Evolutionary conservation across 2,797 vertebrate species (phyloP), one percentile per base, ranked within the genome.

Genomic region (Muscicapa striata): DNA sequence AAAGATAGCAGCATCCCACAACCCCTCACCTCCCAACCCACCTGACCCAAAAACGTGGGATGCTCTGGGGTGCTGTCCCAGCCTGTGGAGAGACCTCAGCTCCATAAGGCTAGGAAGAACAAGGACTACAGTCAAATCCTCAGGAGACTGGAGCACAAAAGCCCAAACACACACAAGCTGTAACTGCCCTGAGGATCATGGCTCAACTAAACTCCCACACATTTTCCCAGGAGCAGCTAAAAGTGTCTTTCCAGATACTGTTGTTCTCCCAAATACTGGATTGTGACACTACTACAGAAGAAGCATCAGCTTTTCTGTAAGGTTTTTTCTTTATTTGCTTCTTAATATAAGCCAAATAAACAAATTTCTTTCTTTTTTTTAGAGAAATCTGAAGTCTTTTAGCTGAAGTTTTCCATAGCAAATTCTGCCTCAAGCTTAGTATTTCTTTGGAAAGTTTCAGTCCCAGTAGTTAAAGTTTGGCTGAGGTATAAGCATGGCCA

Each of bases 391-490:
- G 72, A 94, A 89, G 18, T 38, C 38, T 75, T 90, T 88, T 24
- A 79, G 67, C 61, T 87, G 30, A 88, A 84, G 61, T 66, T 94
- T 95, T 94, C 85, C 84, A 82, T 58, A 59, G 9, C 45, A 63
- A 84, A 73, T 70, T 84, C 73, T 94, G 79, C 77, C 63, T 76
- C 59, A 61, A 85, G 87, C 85, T 92, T 38, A 74, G 6, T 67
- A 55, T 87, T 91, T 73, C 72, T 89, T 86, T 82, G 85, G 67
- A 93, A 94, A 87, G 24, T 91, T 93, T 84, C 21, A 5, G 70
- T 76, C 74, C 41, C 45, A 32, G 63, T 54, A 89, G 79, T 94
- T 82, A 64, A 92, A 81, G 30, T 66, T 76, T 86, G 91, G 52
- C 87, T 81, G 90, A 88, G 29, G 79, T 93, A 62, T 73, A 64